Base-by-base conservation (phyloP, 2,888 invertebrate species). In the Eurytoma adleriae region DNA sequence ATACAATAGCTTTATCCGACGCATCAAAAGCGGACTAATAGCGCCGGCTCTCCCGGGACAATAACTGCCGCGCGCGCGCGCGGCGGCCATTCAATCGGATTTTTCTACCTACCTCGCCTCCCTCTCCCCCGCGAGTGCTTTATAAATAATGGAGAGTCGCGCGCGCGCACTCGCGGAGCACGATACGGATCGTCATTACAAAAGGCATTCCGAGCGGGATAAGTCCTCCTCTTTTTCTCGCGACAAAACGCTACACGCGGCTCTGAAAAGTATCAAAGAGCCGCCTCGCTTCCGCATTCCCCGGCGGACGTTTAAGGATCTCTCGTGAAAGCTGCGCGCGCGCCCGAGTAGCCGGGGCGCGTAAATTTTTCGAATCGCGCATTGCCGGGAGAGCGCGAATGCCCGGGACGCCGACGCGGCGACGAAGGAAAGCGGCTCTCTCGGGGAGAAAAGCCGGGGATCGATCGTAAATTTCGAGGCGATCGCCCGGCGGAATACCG, bases 141-240 rank as follows among this genome's bases (percentile, higher is more conserved):
- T 48, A 48, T 59, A 61, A 61, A 71, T 61, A 57, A 56, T 71
- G 48, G 48, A 16, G 59, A 3, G 20, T 10, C 56, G 48, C 30
- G 30, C n/a, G 30, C n/a, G 40, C 48, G 52, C 61, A 54, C 13
- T 18, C 16, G 30, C 13, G 16, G 12, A 57, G 10, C 13, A 40
- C 59, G 75, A 66, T 79, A 75, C 24, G 30, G 75, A 74, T 78
- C 78, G 80, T 70, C 69, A 59, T 74, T 70, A 78, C 78, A 81
- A 78, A 81, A 61, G 78, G 48, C 77, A 77, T 80, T 80, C 80
- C 77, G 18, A 16, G 18, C 57, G 20, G 52, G 56, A 80, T 68
- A 68, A 54, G 30, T 62, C 18, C 50, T 27, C 67, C 67, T 78
- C 71, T 67, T 50, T 68, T 68, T 12, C 68, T 69, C 18, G 66